Evolutionary conservation across 2,888 invertebrate genomes (phyloP).

Genomic region (Ectemnius lituratus): DNA sequence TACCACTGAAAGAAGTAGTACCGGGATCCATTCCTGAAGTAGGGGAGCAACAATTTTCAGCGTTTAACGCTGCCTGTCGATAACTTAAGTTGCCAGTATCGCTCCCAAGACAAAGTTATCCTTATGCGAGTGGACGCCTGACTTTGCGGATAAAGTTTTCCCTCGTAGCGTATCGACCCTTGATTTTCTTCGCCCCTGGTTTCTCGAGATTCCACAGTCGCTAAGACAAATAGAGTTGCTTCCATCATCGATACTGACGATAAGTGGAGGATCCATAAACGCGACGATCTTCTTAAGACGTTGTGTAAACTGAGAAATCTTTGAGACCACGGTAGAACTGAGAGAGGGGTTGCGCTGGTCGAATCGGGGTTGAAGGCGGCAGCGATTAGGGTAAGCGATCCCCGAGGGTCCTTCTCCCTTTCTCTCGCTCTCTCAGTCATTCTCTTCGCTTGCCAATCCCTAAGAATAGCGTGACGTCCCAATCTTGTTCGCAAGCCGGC

Average conservation of each 20-base stretch:
- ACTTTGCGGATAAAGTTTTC: background rate
- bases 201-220: background rate
- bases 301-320: constrained; percentile 52
- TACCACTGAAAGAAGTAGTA: too few species aligned
- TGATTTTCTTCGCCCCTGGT: background rate
- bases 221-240: background rate
- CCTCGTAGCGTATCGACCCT: background rate
- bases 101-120: too few species aligned
- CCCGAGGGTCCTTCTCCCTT: constrained; percentile 47
- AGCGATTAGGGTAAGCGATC: constrained; percentile 67
- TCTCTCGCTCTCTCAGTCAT: background rate
- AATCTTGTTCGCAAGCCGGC: constrained; percentile 62
- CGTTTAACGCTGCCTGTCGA: too few species aligned
- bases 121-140: constrained; percentile 3
- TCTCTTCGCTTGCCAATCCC: background rate
- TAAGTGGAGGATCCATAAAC: constrained; percentile 25
- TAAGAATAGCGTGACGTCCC: constrained; percentile 23
- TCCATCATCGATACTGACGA: constrained; percentile 19
- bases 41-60: too few species aligned
- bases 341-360: constrained; percentile 15
- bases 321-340: constrained; percentile 3
- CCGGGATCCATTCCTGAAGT: too few species aligned
- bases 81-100: too few species aligned
- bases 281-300: constrained; percentile 34
- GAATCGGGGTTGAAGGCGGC: constrained; percentile 52